These are phyloP conservation scores for Ctenicera cuprea DNA, from an alignment of 2,888 invertebrate species.

Conservation along the genomic window DNA sequence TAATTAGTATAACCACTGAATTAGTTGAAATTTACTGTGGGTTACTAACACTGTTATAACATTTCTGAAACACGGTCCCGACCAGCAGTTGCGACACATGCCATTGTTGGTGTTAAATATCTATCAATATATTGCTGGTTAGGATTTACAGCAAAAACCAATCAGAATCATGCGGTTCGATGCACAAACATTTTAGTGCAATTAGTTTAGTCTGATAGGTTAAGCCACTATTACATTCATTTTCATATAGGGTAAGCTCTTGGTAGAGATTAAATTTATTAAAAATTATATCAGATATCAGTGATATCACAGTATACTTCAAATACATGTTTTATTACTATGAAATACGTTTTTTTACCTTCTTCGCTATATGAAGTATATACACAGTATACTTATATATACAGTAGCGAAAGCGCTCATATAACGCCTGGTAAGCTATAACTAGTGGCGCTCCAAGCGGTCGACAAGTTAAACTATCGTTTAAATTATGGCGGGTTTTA, in stretches of 20 bases:
- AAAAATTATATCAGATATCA: slow-evolving; percentile 13
- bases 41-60: not conserved
- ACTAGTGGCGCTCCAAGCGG: too few species aligned
- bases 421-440: too few species aligned
- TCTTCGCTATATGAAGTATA: too few species aligned
- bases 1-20: slow-evolving; percentile 8
- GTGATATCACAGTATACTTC: too few species aligned
- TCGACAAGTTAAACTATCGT: too few species aligned
- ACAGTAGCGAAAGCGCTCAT: too few species aligned
- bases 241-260: slow-evolving; percentile 58
- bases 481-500: too few species aligned
- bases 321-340: not conserved
- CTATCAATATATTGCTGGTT: slow-evolving; percentile 45
- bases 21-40: slow-evolving; percentile 20
- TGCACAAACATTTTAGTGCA: slow-evolving; percentile 61
- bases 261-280: slow-evolving; percentile 42
- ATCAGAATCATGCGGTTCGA: slow-evolving; percentile 59
- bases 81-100: slow-evolving; percentile 9
- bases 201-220: slow-evolving; percentile 58
- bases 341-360: too few species aligned
- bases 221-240: slow-evolving; percentile 56
- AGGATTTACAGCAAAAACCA: slow-evolving; percentile 59
- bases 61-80: not conserved
- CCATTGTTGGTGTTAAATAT: slow-evolving; percentile 31
- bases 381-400: too few species aligned